Base-by-base conservation (phyloP, 2,113 vertebrate genomes). In the Syngnathus typhle region DNA sequence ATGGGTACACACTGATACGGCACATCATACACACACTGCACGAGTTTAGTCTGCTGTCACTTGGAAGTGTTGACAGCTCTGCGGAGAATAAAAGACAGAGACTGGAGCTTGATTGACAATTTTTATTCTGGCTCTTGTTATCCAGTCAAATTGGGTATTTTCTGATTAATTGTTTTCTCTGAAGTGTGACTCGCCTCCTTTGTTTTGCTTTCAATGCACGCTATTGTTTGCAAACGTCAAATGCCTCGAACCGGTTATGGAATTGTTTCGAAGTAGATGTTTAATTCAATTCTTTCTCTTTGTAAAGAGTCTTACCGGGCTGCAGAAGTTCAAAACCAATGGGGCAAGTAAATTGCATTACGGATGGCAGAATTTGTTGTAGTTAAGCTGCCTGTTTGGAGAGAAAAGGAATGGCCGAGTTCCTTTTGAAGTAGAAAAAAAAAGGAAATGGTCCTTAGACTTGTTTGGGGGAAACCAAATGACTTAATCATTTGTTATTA, bases 61-160 rank as follows among this genome's bases (percentile, higher is more conserved):
- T 70, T 77, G 75, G 79, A 74, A 79, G 39, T 63, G 62, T 36
- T 82, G 76, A 84, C 68, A 78, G 76, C 73, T 84, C 65, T 64
- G 58, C 66, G 49, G 60, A 64, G 39, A 46, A 70, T 60, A 80
- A 60, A 47, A 70, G 54, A 21, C 73, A 78, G 64, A 61, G 64
- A 60, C 37, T 70, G 69, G 65, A 72, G 61, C 13, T 59, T 83
- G 77, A 83, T 80, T 74, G 82, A 84, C 84, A 84, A 82, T 66
- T 60, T 61, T 77, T 70, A 49, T 32, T 65, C 27, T 52, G 65
- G 51, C 68, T 79, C 64, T 72, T 81, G 76, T 75, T 73, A 77
- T 76, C 47, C 51, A 44, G 74, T 77, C 72, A 80, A 72, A 46
- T 54, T 65, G 59, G 73, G 23, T 67, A n/a, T 54, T 69, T 75